Evolutionary conservation across 2,888 invertebrate genomes (phyloP).

Genomic region (Cyclophora punctaria): DNA sequence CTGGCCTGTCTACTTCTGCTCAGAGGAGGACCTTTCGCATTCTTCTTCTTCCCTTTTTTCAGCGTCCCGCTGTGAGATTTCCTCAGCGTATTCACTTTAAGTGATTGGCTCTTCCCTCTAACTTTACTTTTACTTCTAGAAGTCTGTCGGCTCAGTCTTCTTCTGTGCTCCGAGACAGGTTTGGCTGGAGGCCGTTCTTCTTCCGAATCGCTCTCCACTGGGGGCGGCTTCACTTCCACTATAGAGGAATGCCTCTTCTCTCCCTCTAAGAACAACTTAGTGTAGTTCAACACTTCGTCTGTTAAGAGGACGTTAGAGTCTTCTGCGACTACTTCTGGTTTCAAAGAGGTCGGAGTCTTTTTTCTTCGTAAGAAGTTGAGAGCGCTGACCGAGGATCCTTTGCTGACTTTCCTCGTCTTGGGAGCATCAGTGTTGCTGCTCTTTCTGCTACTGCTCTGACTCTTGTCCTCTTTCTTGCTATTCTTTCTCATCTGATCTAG

Average conservation of each 20-base stretch:
- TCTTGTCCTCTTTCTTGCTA: constrained; percentile 60
- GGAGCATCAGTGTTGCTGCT: constrained; percentile 49
- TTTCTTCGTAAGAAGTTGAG: constrained; percentile 60
- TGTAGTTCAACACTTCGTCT: constrained; percentile 54
- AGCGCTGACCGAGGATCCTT: constrained; percentile 61
- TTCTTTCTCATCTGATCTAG: constrained; percentile 55
- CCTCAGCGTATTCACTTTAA: constrained; percentile 61
- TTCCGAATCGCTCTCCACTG: constrained; percentile 57
- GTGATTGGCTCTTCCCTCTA: constrained; percentile 61
- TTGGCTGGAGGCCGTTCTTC: constrained; percentile 54
- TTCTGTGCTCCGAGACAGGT: constrained; percentile 50
- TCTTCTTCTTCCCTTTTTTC: constrained; percentile 64
- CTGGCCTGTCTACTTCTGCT: constrained; percentile 61
- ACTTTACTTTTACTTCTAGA: constrained; percentile 67
- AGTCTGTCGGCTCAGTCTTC: constrained; percentile 61
- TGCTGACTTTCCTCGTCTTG: constrained; percentile 58
- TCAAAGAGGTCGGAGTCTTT: constrained; percentile 54
- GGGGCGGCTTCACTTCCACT: constrained; percentile 22
- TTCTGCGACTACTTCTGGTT: constrained; percentile 59
- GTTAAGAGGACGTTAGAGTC: constrained; percentile 37
- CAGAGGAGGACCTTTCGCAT: constrained; percentile 41
- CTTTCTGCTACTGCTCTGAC: constrained; percentile 43
- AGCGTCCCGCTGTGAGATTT: constrained; percentile 66
- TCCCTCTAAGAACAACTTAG: constrained; percentile 57
- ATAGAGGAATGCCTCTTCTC: constrained; percentile 51